These are phyloP conservation scores for Arion vulgaris DNA, from an alignment of 1,140 invertebrate species.

Conservation along the genomic window DNA sequence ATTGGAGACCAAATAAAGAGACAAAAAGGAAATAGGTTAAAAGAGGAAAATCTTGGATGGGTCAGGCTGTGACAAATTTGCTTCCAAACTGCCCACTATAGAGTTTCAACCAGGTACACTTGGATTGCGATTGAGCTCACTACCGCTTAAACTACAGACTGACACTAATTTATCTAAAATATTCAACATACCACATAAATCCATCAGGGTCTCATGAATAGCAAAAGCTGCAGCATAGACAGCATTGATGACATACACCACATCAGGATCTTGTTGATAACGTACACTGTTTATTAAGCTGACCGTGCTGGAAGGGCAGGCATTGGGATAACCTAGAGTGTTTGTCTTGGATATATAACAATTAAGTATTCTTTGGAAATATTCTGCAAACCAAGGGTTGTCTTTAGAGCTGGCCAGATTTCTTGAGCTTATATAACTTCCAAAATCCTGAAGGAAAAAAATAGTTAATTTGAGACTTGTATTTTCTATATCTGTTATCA, in stretches of 20 bases:
- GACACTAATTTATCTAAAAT: no score
- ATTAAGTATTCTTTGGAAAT: conserved; percentile 63
- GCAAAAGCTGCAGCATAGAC: conserved; percentile 64
- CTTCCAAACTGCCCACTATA: no score
- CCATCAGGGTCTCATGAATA: conserved; percentile 56
- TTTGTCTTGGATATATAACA: conserved; percentile 59
- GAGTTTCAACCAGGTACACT: no score
- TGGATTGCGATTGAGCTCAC: no score
- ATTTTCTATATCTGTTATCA: not conserved
- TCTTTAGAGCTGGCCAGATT: conserved; percentile 60
- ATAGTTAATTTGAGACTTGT: not conserved
- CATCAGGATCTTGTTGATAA: conserved; percentile 62
- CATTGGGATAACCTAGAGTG: conserved; percentile 43
- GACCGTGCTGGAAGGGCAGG: conserved; percentile 48
- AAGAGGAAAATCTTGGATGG: no score
- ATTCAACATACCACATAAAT: conserved; percentile 54
- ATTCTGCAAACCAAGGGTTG: conserved; percentile 70
- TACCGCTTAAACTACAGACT: no score
- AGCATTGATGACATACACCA: conserved; percentile 65
- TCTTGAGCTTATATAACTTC: conserved; percentile 58
- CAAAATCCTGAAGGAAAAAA: conserved; percentile 48
- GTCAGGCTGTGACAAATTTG: no score
- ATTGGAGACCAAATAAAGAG: no score
- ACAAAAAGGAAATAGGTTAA: no score
- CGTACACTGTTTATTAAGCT: conserved; percentile 48